Evolutionary conservation across 1,140 invertebrate species (phyloP), one percentile per base, ranked within the genome.

Genomic region (Ectropis grisescens): DNA sequence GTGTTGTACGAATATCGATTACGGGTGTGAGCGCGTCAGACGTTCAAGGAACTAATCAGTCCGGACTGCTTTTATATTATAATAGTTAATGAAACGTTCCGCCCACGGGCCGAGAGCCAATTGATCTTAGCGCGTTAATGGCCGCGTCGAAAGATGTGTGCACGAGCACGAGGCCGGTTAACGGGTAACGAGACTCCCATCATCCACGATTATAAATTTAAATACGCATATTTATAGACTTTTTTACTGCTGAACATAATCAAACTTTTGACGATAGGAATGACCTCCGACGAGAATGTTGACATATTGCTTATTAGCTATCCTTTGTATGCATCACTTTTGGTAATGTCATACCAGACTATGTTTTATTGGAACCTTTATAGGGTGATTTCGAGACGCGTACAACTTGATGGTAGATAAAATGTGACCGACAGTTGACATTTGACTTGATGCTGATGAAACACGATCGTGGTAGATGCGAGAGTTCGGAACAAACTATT

Each of bases 61-160:
- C 65, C 46, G 47, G 59, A 57, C 56, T 64, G 52, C 49, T 68
- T 71, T 72, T 56, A 62, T 64, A 60, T 67, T 79, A 60, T 70
- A 72, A 67, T 62, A 62, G 52, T 71, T 71, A 79, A 79, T 74
- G 68, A 69, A 72, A 58, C 48, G 68, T 52, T 58, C 55, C 70
- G 64, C 74, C 70, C 66, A 79, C 66, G 38, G 42, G 33, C 28
- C 47, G 45, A 54, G 53, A 58, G 47, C 55, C 51, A 57, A 68
- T 71, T 72, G 64, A 75, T 75, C 66, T 69, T 26, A 31, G 40
- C 54, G 49, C 50, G 51, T 58, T 71, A 72, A 69, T 60, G 54
- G 62, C 37, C 48, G 56, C 51, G 60, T 51, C 47, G 58, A 66
- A 60, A 70, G 50, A 58, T 54, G 47, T 53, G 47, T 46, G 59